Evolutionary conservation across 2,888 invertebrate species (phyloP).

Genomic region (Xylophagus ater): DNA sequence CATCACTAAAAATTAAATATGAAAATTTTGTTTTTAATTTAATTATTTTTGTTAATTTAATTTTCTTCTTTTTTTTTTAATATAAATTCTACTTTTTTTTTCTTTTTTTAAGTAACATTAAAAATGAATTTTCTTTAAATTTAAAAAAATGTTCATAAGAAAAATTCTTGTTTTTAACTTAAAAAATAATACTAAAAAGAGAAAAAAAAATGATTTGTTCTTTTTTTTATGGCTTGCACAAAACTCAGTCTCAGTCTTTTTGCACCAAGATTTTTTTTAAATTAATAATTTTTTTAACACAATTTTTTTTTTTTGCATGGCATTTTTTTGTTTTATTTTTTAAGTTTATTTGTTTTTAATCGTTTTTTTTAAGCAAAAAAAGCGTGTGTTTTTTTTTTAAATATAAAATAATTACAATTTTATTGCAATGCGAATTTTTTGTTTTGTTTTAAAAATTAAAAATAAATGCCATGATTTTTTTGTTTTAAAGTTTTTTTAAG

Average conservation of each 20-base stretch:
- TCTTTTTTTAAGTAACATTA: no score
- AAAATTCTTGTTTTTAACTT: no score
- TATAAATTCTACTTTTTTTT: no score
- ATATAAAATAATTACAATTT: conserved; percentile 13
- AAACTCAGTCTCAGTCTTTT: no score
- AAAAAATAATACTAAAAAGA: conserved; percentile 11
- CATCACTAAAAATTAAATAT: conserved; percentile 7
- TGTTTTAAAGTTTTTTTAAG: no score
- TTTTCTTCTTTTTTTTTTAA: conserved; percentile 1
- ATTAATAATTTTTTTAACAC: conserved; percentile 19
- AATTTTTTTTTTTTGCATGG: conserved; percentile 18
- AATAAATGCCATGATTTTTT: no score
- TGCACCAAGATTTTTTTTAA: conserved; percentile 18
- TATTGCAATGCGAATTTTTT: no score
- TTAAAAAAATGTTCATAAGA: conserved; percentile 1
- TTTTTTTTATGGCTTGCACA: conserved; percentile 16
- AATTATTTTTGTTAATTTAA: neutral
- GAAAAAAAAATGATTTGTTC: conserved; percentile 12
- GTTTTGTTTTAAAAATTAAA: no score
- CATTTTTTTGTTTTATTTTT: conserved; percentile 12
- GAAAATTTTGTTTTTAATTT: conserved; percentile 9
- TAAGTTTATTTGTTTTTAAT: conserved; percentile 12
- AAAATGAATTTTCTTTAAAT: no score
- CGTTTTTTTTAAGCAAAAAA: conserved; percentile 13
- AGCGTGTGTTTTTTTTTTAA: conserved; percentile 6